phyloP scores from a whole-genome alignment of 2,797 vertebrate species.

The Chloroceryle inda region DNA sequence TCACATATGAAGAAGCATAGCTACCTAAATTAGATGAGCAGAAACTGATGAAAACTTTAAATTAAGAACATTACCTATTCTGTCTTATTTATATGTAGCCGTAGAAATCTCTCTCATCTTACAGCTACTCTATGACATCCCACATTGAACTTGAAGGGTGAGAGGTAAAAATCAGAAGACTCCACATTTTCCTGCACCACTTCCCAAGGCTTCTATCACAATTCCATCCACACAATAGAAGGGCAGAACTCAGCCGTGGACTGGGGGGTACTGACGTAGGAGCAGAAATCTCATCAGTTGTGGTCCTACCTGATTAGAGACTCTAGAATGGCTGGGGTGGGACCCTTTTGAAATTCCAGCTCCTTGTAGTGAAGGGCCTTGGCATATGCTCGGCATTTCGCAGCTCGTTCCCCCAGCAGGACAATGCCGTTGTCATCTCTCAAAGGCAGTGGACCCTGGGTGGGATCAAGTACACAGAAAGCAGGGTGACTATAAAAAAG shows the following conservation, averaged over 20 bases:
- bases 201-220: not conserved
- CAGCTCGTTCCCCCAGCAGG: constrained; percentile 94
- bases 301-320: constrained; percentile 95
- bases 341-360: constrained; percentile 97
- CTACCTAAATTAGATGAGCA: not conserved
- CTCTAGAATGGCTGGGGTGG: constrained; percentile 94
- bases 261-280: not conserved
- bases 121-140: not conserved
- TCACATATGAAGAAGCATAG: not conserved
- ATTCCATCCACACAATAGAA: not conserved
- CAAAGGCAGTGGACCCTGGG: constrained; percentile 93
- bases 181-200: not conserved
- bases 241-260: not conserved
- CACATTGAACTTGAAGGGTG: not conserved
- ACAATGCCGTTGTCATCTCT: constrained; percentile 98
- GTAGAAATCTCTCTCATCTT: not conserved
- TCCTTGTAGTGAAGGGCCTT: constrained; percentile 99
- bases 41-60: not conserved
- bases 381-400: constrained; percentile 97
- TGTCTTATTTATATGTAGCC: not conserved
- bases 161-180: not conserved
- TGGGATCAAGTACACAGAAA: not conserved
- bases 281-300: not conserved
- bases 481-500: not conserved
- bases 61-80: not conserved